phyloP scores from a whole-genome alignment of 2,797 vertebrate species.

The Graptemys geographica region DNA sequence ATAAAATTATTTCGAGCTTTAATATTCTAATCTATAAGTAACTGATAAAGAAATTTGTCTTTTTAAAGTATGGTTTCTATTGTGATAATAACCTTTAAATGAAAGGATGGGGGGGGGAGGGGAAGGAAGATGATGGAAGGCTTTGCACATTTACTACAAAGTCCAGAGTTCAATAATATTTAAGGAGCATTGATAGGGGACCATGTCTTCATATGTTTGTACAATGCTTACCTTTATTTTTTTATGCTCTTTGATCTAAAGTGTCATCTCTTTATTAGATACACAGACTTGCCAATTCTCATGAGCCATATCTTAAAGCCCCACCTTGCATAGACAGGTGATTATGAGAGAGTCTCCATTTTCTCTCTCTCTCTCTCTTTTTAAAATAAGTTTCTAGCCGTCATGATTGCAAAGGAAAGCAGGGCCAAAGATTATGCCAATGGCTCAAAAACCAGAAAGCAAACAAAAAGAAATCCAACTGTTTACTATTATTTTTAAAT shows the following conservation, averaged over 20 bases:
- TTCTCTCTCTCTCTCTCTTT: neutral
- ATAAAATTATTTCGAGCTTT: neutral
- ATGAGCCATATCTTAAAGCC: neutral
- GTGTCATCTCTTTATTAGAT: neutral
- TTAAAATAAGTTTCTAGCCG: neutral
- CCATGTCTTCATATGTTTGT: accelerated
- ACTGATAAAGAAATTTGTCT: neutral
- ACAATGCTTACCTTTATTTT: neutral
- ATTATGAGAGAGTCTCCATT: neutral
- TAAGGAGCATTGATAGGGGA: neutral
- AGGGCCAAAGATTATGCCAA: neutral
- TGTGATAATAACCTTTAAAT: neutral
- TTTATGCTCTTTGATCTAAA: neutral
- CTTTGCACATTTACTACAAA: neutral
- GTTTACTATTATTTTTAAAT: neutral
- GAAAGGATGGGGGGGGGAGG: neutral
- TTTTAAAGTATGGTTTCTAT: neutral
- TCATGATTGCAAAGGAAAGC: neutral
- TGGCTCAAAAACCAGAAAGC: neutral
- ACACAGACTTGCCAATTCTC: neutral
- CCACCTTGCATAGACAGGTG: neutral
- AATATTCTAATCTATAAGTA: neutral
- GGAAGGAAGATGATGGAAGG: neutral
- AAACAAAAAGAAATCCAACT: neutral
- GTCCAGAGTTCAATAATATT: neutral